phyloP scores from a whole-genome alignment of 2,888 invertebrate species.

The Adela reaumurella region DNA sequence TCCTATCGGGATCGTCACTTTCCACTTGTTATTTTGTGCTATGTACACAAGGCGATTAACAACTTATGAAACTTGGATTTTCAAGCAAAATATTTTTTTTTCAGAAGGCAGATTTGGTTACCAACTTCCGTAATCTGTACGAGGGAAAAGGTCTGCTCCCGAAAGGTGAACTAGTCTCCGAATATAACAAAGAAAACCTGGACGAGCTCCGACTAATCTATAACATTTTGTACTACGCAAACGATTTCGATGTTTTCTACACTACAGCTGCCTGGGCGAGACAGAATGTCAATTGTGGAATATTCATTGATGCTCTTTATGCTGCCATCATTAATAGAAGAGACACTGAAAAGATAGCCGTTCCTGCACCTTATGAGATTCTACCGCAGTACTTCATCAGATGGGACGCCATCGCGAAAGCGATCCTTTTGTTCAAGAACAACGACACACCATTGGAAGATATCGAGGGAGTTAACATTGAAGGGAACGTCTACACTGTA shows the following conservation, averaged over 20 bases:
- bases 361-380: slow-evolving; percentile 66
- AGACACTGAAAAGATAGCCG: slow-evolving; percentile 53
- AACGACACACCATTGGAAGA: slow-evolving; percentile 16
- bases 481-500: slow-evolving; percentile 35
- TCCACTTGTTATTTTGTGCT: too few relatives aligned
- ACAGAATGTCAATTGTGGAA: slow-evolving; percentile 59
- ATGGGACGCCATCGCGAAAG: slow-evolving; percentile 53
- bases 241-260: slow-evolving; percentile 55
- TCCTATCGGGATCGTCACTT: too few relatives aligned
- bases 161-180: slow-evolving; percentile 38
- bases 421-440: slow-evolving; percentile 18
- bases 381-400: slow-evolving; percentile 64
- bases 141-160: slow-evolving; percentile 24
- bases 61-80: too few relatives aligned
- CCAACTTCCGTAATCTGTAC: slow-evolving; percentile 24
- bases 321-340: slow-evolving; percentile 54
- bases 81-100: slow-evolving; percentile 13
- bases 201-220: slow-evolving; percentile 31
- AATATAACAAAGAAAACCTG: slow-evolving; percentile 28
- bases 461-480: slow-evolving; percentile 24
- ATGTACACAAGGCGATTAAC: too few relatives aligned
- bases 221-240: slow-evolving; percentile 53
- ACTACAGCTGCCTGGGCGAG: slow-evolving; percentile 56
- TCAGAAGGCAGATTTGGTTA: slow-evolving; percentile 28
- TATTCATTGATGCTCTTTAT: slow-evolving; percentile 60